Percentiles rank a stretch among this genome's conserved stretches.
Conservation (phyloP, 2,797 vertebrate species). For the Parotocinclus haroldoi region DNA sequence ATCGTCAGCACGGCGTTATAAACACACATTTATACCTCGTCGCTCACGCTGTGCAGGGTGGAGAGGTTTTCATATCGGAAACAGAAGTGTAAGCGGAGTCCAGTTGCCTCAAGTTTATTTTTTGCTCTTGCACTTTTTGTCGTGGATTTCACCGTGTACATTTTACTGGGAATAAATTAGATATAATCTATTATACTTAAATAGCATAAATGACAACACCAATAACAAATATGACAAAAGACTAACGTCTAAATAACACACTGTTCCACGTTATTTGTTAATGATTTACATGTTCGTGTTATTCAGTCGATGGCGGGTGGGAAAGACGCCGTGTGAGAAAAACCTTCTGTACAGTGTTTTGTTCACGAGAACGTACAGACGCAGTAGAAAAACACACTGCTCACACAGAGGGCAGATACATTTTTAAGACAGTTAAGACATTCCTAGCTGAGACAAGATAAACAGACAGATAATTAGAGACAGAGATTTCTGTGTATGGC, state of each 20-base stretch:
- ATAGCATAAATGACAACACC: constrained; percentile 59
- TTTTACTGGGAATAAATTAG: constrained; percentile 69
- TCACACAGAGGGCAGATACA: constrained; percentile 6
- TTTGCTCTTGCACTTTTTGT: constrained; percentile 26
- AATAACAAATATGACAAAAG: constrained; percentile 45
- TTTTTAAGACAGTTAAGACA: constrained; percentile 27
- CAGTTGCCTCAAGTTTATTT: constrained; percentile 37
- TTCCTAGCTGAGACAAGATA: constrained; percentile 22
- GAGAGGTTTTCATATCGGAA: constrained; percentile 2
- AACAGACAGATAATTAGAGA: constrained; percentile 18
- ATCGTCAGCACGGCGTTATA: constrained; percentile 13
- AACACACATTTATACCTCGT: constrained; percentile 22
- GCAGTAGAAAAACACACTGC: constrained; percentile 27
- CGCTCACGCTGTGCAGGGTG: background rate
- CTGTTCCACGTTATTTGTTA: constrained; percentile 28
- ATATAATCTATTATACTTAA: constrained; percentile 62
- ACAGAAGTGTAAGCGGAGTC: background rate
- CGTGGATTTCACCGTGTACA: constrained; percentile 12
- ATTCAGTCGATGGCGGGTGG: constrained; percentile 31
- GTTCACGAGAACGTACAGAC: constrained; percentile 26
- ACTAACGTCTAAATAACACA: constrained; percentile 48
- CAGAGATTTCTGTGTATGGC: constrained; percentile 19
- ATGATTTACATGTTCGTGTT: constrained; percentile 40
- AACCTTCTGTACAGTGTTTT: constrained; percentile 29
- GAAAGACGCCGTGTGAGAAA: constrained; percentile 8